phyloP scores from a whole-genome alignment of 2,113 vertebrate genomes.

The Strix aluco region DNA sequence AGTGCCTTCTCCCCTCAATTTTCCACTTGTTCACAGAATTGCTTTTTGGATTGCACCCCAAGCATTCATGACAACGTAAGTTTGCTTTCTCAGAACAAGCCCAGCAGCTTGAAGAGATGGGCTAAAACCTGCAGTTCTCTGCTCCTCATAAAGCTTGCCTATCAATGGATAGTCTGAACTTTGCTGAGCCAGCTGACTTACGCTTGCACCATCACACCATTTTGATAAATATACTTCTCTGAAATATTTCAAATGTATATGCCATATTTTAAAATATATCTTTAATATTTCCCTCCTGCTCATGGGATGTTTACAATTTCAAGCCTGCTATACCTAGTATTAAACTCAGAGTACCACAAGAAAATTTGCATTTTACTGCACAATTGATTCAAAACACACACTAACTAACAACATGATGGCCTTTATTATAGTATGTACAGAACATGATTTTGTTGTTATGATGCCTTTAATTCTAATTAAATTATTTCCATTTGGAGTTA shows the following conservation, averaged over 20 bases:
- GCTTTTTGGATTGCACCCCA: neutral
- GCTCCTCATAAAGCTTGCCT: neutral
- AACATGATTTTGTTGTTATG: neutral
- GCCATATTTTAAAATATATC: neutral
- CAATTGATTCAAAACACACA: neutral
- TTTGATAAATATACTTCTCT: neutral
- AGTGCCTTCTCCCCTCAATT: neutral
- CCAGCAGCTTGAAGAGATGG: neutral
- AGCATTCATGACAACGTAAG: fast-evolving
- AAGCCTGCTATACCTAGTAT: neutral
- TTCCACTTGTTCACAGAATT: neutral
- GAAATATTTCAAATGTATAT: neutral
- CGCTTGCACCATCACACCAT: neutral
- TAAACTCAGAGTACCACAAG: neutral
- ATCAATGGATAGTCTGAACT: neutral
- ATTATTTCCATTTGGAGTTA: neutral
- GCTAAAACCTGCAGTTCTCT: neutral
- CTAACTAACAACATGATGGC: neutral
- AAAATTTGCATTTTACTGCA: neutral
- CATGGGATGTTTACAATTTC: neutral
- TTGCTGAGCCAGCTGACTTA: neutral
- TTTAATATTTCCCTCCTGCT: neutral
- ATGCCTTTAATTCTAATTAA: neutral
- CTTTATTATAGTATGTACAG: neutral
- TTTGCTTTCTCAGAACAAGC: neutral